These are phyloP conservation scores for Hyaena hyaena DNA, from an alignment of 2,113 vertebrate genomes.

Conservation along the genomic window DNA sequence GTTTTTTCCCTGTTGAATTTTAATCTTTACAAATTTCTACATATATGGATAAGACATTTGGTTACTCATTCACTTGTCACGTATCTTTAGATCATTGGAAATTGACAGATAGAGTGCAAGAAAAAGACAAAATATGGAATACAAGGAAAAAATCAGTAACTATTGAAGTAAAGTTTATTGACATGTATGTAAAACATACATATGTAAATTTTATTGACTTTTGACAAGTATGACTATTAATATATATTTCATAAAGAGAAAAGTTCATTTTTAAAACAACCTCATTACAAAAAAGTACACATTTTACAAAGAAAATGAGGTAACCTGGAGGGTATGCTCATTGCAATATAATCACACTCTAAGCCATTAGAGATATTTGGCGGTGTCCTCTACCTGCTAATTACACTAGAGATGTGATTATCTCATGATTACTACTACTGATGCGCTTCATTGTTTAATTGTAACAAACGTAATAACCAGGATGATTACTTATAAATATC, in stretches of 20 bases:
- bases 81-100: neutral
- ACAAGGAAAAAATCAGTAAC: neutral
- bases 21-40: neutral
- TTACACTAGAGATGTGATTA: slow-evolving; percentile 84
- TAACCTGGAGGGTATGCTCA: slow-evolving; percentile 77
- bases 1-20: slow-evolving; percentile 1
- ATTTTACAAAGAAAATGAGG: slow-evolving; percentile 81
- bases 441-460: slow-evolving; percentile 87
- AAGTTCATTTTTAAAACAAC: slow-evolving; percentile 56
- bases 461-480: slow-evolving; percentile 83
- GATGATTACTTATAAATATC: slow-evolving; percentile 84
- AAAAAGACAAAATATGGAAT: neutral
- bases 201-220: slow-evolving; percentile 37
- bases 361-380: slow-evolving; percentile 80
- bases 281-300: slow-evolving; percentile 37
- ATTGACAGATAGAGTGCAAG: neutral
- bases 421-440: slow-evolving; percentile 81
- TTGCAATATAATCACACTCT: slow-evolving; percentile 80
- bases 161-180: neutral
- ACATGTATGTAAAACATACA: too few species aligned
- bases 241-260: slow-evolving; percentile 25
- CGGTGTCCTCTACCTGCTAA: slow-evolving; percentile 81
- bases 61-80: neutral
- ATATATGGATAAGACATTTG: slow-evolving; percentile 20
- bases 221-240: neutral